phyloP scores from a whole-genome alignment of 2,888 invertebrate species.

The Geotrupes spiniger region DNA sequence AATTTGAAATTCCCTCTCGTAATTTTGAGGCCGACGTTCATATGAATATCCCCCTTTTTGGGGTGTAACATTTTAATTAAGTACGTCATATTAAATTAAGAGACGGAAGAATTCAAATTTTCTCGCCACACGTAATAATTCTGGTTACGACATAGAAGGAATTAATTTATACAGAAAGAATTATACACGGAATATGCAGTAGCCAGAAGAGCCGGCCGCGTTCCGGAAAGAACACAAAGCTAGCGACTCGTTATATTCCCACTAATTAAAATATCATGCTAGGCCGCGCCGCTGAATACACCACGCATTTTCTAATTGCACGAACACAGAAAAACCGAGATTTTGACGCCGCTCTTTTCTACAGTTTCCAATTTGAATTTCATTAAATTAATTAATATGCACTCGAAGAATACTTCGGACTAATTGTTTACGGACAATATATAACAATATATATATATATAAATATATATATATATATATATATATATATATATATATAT shows the following conservation, averaged over 20 bases:
- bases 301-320: slow-evolving; percentile 30
- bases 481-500: no score
- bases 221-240: slow-evolving; percentile 30
- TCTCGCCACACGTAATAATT: neutral
- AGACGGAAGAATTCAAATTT: neutral
- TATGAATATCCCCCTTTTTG: no score
- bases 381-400: neutral
- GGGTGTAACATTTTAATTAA: neutral
- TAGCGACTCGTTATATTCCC: slow-evolving; percentile 26
- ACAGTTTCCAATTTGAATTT: neutral
- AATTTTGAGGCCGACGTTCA: no score
- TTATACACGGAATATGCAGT: slow-evolving; percentile 21
- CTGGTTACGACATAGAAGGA: slow-evolving; percentile 1
- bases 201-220: slow-evolving; percentile 25
- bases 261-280: slow-evolving; percentile 33
- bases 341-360: slow-evolving; percentile 13
- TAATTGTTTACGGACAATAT: no score
- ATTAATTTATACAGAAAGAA: slow-evolving; percentile 21
- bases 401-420: no score
- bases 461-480: no score
- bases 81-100: neutral
- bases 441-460: no score
- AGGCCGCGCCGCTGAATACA: slow-evolving; percentile 28
- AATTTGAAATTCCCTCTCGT: no score
- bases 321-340: slow-evolving; percentile 27